Conservation (phyloP, 64 coral and sea anemone genomes). For the Trachythela sp. region DNA sequence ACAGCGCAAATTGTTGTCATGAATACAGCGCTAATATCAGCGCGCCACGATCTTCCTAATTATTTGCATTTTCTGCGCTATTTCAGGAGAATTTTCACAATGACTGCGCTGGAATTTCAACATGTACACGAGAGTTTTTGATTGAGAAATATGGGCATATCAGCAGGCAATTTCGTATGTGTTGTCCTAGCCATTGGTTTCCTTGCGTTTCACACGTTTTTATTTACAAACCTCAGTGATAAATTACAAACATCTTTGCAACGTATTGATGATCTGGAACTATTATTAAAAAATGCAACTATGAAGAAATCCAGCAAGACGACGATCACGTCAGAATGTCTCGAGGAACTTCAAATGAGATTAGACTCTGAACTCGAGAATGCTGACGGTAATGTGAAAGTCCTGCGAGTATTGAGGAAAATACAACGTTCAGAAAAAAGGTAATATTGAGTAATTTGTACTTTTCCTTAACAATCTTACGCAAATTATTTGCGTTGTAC, state of each 20-base stretch:
- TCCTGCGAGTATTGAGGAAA: background rate
- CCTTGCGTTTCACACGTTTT: background rate
- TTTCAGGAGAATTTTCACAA: no score
- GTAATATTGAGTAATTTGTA: background rate
- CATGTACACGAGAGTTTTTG: background rate
- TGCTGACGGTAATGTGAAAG: no score
- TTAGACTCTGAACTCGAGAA: background rate
- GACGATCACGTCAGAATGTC: background rate
- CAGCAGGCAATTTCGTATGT: background rate
- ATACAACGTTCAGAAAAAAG: background rate
- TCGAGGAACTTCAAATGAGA: background rate
- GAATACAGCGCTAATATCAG: no score
- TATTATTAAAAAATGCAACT: no score
- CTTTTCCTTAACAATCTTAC: no score
- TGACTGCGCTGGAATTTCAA: no score
- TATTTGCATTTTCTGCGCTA: no score
- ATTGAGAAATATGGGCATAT: background rate
- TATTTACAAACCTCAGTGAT: background rate
- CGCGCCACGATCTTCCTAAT: no score
- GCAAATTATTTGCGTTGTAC: no score
- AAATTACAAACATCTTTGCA: background rate
- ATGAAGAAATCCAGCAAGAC: no score
- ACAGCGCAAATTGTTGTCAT: no score
- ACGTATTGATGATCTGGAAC: background rate
- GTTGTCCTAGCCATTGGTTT: background rate